Evolutionary conservation across 37 sponge, comb jelly and placozoan genomes (phyloP).

Genomic region (Mnemiopsis leidyi): DNA sequence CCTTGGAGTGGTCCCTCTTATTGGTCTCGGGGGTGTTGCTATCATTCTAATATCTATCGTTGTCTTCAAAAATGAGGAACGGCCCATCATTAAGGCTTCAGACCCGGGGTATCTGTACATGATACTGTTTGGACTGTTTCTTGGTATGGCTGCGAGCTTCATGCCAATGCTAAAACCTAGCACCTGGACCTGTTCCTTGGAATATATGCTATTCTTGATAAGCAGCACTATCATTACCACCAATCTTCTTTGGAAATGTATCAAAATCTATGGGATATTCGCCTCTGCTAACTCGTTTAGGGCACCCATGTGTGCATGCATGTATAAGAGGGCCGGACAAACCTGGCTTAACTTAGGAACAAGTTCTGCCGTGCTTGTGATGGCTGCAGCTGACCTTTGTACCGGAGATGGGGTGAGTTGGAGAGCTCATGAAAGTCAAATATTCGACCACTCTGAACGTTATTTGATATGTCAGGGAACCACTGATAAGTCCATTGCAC

Average conservation of each 20-base stretch:
- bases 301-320: not conserved
- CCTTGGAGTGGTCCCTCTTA: not conserved
- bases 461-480: not conserved
- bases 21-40: not conserved
- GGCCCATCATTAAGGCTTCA: slow-evolving; percentile 35
- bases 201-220: not conserved
- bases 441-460: not conserved
- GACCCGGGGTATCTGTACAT: slow-evolving; percentile 51
- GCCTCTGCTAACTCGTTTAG: not conserved
- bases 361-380: not conserved
- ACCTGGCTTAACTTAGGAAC: not conserved
- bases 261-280: slow-evolving; percentile 44
- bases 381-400: not conserved
- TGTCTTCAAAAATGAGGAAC: not conserved
- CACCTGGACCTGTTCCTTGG: not conserved
- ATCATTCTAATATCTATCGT: not conserved
- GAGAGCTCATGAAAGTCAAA: not conserved
- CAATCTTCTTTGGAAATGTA: slow-evolving; percentile 25
- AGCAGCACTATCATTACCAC: not conserved
- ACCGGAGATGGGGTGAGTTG: not conserved
- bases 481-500: not conserved
- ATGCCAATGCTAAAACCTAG: not conserved
- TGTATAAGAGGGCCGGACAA: not conserved
- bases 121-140: not conserved
- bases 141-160: not conserved